Evolutionary conservation across 2,113 vertebrate species (phyloP), one percentile per base, ranked within the genome.

Genomic region (Pimephales promelas): DNA sequence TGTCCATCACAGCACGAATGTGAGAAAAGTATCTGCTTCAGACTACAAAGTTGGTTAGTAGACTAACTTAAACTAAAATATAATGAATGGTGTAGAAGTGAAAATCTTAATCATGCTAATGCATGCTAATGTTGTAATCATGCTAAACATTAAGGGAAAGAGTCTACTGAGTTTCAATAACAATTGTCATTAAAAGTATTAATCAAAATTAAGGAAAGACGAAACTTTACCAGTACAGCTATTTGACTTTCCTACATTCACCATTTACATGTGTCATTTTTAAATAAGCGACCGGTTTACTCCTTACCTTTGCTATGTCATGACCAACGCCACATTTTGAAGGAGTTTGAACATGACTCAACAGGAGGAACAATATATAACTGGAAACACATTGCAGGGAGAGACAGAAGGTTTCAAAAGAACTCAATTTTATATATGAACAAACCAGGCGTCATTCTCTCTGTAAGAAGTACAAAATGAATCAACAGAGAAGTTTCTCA

Each of bases 401-500:
- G 31, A 61, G 31, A 40, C 54, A 24, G 34, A 59, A 40, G 13
- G 56, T 61, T 24, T 77, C 22, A 11, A n/a, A n/a, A 10, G 5
- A 74, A 49, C 24, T 28, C 24, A 49, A 20, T 24, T 20, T 49
- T 20, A 31, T 8, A 74, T 74, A 3, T 20, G 71, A 73, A 73
- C 24, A 49, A 49, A 16, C 11, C 24, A 3, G 43, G 14, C 6
- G 24, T 52, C 75, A 40, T 24, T 59, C 34, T 78, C 2, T 78
- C 56, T 24, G 22, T 59, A 6, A 59, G 10, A 78, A 43, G 26
- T 14, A 43, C 22, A 78, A 61, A 40, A 43, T 78, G 20, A 78
- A 78, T 78, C 52, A 43, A 78, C 72, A 74, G 45, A 52, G 71
- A 73, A 73, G n/a, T n/a, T 77, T 59, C 52, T 59, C 74, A 77